Base-by-base conservation (phyloP, 1,140 invertebrate genomes). In the Aphaenogaster floridana region DNA sequence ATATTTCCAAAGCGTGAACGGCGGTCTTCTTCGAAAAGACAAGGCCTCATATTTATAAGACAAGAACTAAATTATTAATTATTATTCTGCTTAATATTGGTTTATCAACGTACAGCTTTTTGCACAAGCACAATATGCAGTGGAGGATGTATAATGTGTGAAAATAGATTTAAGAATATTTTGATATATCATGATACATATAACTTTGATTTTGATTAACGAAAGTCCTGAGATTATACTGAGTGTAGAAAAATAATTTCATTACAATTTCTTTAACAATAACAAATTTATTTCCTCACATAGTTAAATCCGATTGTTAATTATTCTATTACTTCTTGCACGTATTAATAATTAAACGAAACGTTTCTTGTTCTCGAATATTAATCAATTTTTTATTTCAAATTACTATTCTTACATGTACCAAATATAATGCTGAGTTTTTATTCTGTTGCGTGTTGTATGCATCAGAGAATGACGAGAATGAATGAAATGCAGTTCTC, bases 1-100 rank as follows among this genome's bases (percentile, higher is more conserved):
- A 57, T 39, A 76, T 79, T 79, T 79, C 59, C 36, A 45, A 61
- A 50, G 57, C 21, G 76, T 13, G 42, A 84, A 69, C 39, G 50
- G 36, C n/a, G 28, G 2, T 76, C 6, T 17, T 39, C 36, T 57
- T 57, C 52, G 50, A 76, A 45, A 21, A 68, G 64, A 39, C 36
- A 21, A n/a, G 17, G 3, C 45, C 9, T 54, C 72, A 21, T 76
- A 57, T 76, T 76, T 57, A 39, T 57, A 39, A 45, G 64, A 45
- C 39, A 68, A 68, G 9, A 57, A 15, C 11, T 57, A 3, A 39
- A 69, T 28, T 28, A 28, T 28, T 28, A 28, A 28, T 28, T 28
- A 28, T 28, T 28, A 28, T 28, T 28, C 28, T 34, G 9, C 21
- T 68, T 45, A 48, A 69, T 69, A 15, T n/a, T 48, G 1, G 1